Evolutionary conservation across 2,888 invertebrate species (phyloP).

Genomic region (Anthophora plumipes): DNA sequence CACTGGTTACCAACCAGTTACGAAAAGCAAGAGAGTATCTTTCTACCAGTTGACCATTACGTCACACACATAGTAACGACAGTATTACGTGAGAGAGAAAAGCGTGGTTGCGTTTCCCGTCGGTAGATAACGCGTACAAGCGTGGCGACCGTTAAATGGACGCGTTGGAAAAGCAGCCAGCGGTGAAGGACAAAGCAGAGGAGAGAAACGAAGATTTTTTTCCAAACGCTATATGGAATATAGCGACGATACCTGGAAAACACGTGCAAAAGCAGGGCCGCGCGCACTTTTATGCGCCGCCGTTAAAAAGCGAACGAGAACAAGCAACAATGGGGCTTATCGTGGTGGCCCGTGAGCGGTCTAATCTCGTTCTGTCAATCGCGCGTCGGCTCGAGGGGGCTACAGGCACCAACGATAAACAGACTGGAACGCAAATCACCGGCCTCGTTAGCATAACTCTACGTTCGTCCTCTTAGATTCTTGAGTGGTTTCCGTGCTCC

Average conservation of each 20-base stretch:
- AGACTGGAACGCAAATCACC: slow-evolving; percentile 73
- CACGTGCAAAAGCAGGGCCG: slow-evolving; percentile 38
- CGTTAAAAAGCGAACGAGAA: slow-evolving; percentile 68
- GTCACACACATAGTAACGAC: slow-evolving; percentile 28
- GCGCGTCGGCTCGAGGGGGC: slow-evolving; percentile 64
- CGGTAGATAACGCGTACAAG: slow-evolving; percentile 35
- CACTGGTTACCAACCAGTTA: not conserved
- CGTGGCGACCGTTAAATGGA: slow-evolving; percentile 33
- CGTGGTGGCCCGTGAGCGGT: slow-evolving; percentile 61
- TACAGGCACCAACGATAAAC: slow-evolving; percentile 69
- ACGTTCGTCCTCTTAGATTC: slow-evolving; percentile 65
- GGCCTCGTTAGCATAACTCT: slow-evolving; percentile 72
- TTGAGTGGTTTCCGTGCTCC: slow-evolving; percentile 30
- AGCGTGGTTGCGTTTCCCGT: not conserved
- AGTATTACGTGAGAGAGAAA: slow-evolving; percentile 7
- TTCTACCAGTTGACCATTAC: slow-evolving; percentile 8
- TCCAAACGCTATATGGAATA: slow-evolving; percentile 23
- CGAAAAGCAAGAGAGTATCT: slow-evolving; percentile 2
- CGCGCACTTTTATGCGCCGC: slow-evolving; percentile 51
- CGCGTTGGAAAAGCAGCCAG: slow-evolving; percentile 14
- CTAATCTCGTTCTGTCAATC: slow-evolving; percentile 74
- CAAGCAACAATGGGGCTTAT: slow-evolving; percentile 72
- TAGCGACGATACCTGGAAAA: slow-evolving; percentile 38
- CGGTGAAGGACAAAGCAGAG: slow-evolving; percentile 15
- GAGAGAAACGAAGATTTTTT: slow-evolving; percentile 27